Evolutionary conservation across 1,140 invertebrate genomes (phyloP).

Genomic region (Battus philenor): DNA sequence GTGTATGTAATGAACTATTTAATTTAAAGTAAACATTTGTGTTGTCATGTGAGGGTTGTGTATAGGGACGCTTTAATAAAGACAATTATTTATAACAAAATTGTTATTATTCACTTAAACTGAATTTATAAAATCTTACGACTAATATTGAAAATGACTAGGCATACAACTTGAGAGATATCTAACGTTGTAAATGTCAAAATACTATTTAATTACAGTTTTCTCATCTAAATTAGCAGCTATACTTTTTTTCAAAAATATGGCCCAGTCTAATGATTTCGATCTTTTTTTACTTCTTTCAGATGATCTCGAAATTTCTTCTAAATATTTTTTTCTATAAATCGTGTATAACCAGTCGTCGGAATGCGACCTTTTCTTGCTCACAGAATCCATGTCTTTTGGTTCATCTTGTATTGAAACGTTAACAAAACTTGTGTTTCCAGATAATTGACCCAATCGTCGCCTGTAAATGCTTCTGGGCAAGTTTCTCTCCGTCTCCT

Average conservation of each 20-base stretch:
- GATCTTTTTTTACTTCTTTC: slow-evolving; percentile 26
- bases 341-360: slow-evolving; percentile 47
- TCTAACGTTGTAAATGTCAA: too few relatives aligned
- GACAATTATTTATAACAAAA: too few relatives aligned
- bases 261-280: slow-evolving; percentile 42
- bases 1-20: too few relatives aligned
- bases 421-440: slow-evolving; percentile 26
- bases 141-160: background rate
- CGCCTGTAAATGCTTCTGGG: slow-evolving; percentile 29
- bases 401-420: slow-evolving; percentile 14
- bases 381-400: slow-evolving; percentile 7
- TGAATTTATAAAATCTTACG: background rate
- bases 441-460: slow-evolving; percentile 44
- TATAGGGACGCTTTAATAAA: too few relatives aligned
- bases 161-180: background rate
- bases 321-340: slow-evolving; percentile 33
- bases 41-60: too few relatives aligned
- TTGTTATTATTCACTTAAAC: too few relatives aligned
- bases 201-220: background rate
- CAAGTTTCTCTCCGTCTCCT: slow-evolving; percentile 34
- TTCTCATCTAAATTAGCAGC: background rate
- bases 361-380: slow-evolving; percentile 44
- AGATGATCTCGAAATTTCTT: slow-evolving; percentile 17
- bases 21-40: too few relatives aligned
- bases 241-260: slow-evolving; percentile 8